Base-by-base conservation (phyloP, 2,113 vertebrate species). In the Carollia perspicillata region DNA sequence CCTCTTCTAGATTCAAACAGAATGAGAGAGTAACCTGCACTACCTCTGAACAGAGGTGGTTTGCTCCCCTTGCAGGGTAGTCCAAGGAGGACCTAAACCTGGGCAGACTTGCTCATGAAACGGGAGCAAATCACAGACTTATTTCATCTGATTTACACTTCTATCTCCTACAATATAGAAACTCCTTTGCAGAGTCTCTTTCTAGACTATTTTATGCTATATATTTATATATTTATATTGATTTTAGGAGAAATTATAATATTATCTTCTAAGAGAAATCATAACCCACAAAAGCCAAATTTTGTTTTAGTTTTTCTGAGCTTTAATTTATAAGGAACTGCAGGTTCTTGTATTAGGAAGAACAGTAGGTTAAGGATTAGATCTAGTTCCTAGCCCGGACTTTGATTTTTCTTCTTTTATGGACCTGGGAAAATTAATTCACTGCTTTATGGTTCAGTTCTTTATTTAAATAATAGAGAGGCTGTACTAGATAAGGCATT, bases 351-450 rank as follows among this genome's bases (percentile, higher is more conserved):
- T 44, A 58, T 18, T 83, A 42, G 51, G 77, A 83, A 89, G 14
- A 96, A 40, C 5, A 86, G 7, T 8, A 6, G 14, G 2, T 89
- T 93, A 49, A 13, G 6, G 3, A 72, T 49, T 60, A 35, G 17
- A 69, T n/a, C 16, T 79, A 42, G 12, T 63, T 86, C 11, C n/a
- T 72, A 37, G 53, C 14, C 22, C 68, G 14, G 8, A 18, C 84
- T 44, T 92, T 3, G 8, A 78, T 95, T 83, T 96, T 96, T 47
- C 40, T 86, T 83, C 22, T 26, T 91, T 93, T 85, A 26, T 72
- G 63, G 91, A 89, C 35, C 30, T 92, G 22, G 79, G 72, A 81
- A 95, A 95, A 94, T 89, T 93, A 93, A 95, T 95, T 93, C 68
- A 92, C 49, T 79, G 63, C 78, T 95, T 37, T 93, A 71, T 92